These are phyloP conservation scores for Ptychoptera contaminata DNA, from an alignment of 2,888 invertebrate species.

Conservation along the genomic window DNA sequence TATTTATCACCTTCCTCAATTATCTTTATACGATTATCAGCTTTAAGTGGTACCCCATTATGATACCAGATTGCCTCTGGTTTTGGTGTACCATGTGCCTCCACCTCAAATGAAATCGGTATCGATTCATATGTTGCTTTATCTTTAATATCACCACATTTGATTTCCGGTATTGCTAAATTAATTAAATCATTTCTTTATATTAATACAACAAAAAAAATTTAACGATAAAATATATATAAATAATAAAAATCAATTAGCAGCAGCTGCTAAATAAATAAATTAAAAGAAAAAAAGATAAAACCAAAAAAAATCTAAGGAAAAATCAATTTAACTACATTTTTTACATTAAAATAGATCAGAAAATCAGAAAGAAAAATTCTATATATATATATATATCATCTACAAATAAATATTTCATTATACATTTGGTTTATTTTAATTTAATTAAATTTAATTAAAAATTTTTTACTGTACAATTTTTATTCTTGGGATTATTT, in stretches of 20 bases:
- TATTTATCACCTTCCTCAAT: conserved; percentile 53
- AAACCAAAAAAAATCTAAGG: too few relatives aligned
- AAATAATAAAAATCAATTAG: too few relatives aligned
- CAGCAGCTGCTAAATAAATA: neutral
- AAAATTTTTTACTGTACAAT: neutral
- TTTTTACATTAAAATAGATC: too few relatives aligned
- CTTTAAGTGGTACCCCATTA: conserved; percentile 54
- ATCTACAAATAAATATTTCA: too few relatives aligned
- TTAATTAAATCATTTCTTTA: conserved; percentile 5
- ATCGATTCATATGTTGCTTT: conserved; percentile 65
- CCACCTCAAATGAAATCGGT: conserved; percentile 60
- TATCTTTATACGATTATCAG: conserved; percentile 44
- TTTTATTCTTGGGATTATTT: too few relatives aligned
- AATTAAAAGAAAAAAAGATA: too few relatives aligned
- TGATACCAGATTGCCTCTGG: conserved; percentile 67
- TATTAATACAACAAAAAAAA: too few relatives aligned
- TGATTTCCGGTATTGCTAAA: conserved; percentile 53
- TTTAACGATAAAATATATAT: too few relatives aligned
- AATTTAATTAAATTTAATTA: neutral
- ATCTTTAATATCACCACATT: conserved; percentile 58
- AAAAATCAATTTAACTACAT: too few relatives aligned
- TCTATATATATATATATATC: too few relatives aligned
- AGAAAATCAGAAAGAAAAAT: too few relatives aligned
- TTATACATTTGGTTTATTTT: neutral
- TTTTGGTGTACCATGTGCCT: conserved; percentile 59